Base-by-base conservation (phyloP, 2,797 vertebrate species). In the Brachyrhaphis roseni region DNA sequence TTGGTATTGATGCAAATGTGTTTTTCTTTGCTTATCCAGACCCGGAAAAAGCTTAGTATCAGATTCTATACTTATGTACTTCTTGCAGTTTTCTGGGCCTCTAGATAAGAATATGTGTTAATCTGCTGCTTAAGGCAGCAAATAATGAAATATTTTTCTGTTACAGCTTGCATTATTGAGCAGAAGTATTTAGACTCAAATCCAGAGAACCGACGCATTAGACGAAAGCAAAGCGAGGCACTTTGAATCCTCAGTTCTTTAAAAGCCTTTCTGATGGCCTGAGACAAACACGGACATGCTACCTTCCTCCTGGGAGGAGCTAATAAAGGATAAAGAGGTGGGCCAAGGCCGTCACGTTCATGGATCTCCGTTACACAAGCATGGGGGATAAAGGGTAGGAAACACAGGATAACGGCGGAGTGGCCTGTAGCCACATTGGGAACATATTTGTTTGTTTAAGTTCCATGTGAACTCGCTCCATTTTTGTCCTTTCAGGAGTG, bases 361-460 rank as follows among this genome's bases (percentile, higher is more conserved):
- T 45, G 15, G 18, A 28, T 41, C 41, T 45, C 59, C 47, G 74
- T 71, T 88, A 78, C 74, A 82, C 45, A 39, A 79, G 59, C 1
- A 13, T 3, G 49, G 39, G 51, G 76, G 83, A 84, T 34, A 88
- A 89, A 86, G 77, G 39, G 70, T 39, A 74, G 83, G 87, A 91
- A 91, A 82, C 49, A 12, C 66, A 3, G 47, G 23, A 13, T 79
- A 66, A 77, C 78, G 74, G 78, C 34, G 78, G 80, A 68, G 36
- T 73, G 82, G 87, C 82, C 83, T 78, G 45, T 26, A 28, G 75
- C 79, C 80, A 88, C 46, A 87, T 59, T 47, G 70, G 72, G 74
- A 20, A 2, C 80, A 68, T 89, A 78, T 91, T 90, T 91, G 72
- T 86, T 66, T 86, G 51, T 84, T 80, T 82, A 71, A 57, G 46